These are phyloP conservation scores for Drosophila rubida DNA, from an alignment of 2,888 invertebrate species.

Conservation along the genomic window DNA sequence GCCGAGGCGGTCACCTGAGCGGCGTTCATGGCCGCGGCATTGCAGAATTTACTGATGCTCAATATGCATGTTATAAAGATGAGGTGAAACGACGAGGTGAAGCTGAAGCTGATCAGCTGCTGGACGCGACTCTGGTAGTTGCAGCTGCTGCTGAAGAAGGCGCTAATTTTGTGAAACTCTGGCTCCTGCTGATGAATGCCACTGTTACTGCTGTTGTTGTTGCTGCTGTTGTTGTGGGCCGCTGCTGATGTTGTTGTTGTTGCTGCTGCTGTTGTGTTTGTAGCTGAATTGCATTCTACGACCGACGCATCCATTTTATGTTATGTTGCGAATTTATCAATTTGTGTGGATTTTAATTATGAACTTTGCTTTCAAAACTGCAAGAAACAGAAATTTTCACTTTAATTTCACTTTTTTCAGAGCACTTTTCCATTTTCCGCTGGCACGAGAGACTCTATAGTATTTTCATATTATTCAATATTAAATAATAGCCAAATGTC, in stretches of 20 bases:
- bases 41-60: constrained; percentile 83
- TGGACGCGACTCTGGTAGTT: constrained; percentile 83
- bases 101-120: constrained; percentile 84
- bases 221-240: constrained; percentile 20
- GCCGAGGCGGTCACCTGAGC: constrained; percentile 68
- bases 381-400: constrained; percentile 33
- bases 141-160: constrained; percentile 82
- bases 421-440: constrained; percentile 22
- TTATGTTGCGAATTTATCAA: constrained; percentile 25
- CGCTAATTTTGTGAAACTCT: constrained; percentile 71
- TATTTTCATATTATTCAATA: constrained; percentile 34
- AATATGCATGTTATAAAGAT: constrained; percentile 82
- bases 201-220: constrained; percentile 20
- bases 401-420: neutral
- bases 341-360: neutral
- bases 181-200: constrained; percentile 32
- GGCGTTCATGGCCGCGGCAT: constrained; percentile 79
- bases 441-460: constrained; percentile 1
- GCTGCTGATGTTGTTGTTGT: constrained; percentile 13
- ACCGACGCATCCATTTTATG: constrained; percentile 49
- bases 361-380: constrained; percentile 20
- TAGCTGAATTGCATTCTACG: constrained; percentile 4
- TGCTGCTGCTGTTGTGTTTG: constrained; percentile 25
- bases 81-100: constrained; percentile 81
- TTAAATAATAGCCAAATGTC: constrained; percentile 46